These are phyloP conservation scores for Brachyalestes nurse DNA, from an alignment of 2,797 vertebrate species.

Conservation along the genomic window DNA sequence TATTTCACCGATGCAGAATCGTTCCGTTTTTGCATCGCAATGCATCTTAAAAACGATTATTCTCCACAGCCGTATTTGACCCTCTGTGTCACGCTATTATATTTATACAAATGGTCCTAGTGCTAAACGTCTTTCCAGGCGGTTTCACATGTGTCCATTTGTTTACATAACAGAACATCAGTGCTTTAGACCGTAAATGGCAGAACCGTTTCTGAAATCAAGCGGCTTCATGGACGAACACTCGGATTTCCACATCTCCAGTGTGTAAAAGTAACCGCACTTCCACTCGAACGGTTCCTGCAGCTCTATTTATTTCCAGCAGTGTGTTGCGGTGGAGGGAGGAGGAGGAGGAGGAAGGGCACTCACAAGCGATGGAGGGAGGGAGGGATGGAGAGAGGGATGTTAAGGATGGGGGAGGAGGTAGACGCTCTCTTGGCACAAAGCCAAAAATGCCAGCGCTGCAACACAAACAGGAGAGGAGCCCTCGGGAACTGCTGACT, in stretches of 20 bases:
- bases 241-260: not conserved
- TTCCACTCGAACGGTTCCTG: not conserved
- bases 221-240: not conserved
- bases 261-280: not conserved
- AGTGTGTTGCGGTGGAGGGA: constrained; percentile 35
- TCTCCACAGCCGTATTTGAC: too few species aligned
- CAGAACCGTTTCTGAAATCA: too few species aligned
- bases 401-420: constrained; percentile 59
- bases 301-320: constrained; percentile 4
- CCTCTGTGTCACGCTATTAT: too few species aligned
- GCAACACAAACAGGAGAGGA: constrained; percentile 77
- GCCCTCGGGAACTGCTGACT: constrained; percentile 67
- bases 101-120: too few species aligned
- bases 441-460: constrained; percentile 80
- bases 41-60: too few species aligned
- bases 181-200: too few species aligned
- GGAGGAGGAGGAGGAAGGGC: constrained; percentile 56
- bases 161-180: too few species aligned
- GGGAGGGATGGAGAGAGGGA: constrained; percentile 44
- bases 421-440: constrained; percentile 74
- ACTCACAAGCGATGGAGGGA: constrained; percentile 40
- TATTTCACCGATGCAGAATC: too few species aligned
- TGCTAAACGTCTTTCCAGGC: too few species aligned
- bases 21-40: too few species aligned
- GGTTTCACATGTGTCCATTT: too few species aligned